phyloP scores from a whole-genome alignment of 2,113 vertebrate genomes.

The Phycodurus eques region DNA sequence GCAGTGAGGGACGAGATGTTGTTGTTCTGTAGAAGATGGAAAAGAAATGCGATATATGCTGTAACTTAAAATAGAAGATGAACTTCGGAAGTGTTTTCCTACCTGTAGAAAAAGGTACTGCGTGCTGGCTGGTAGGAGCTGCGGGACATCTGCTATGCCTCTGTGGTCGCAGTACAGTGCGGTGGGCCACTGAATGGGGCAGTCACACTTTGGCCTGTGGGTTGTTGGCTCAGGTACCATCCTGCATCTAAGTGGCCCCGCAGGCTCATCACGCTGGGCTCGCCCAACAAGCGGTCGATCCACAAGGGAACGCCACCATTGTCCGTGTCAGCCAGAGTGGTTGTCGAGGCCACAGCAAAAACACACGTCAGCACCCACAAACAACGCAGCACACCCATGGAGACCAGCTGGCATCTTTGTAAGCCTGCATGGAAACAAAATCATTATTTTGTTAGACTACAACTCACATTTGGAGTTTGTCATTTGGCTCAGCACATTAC shows the following conservation, averaged over 20 bases:
- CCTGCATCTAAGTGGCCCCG: constrained; percentile 58
- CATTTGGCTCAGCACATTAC: background rate
- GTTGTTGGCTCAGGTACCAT: constrained; percentile 67
- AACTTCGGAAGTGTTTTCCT: background rate
- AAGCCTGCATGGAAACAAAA: background rate
- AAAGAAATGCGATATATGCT: background rate
- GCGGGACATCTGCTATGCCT: constrained; percentile 47
- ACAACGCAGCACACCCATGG: constrained; percentile 36
- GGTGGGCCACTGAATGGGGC: constrained; percentile 76
- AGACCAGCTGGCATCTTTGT: background rate
- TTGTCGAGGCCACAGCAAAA: constrained; percentile 22
- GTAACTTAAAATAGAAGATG: background rate
- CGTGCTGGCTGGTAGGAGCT: constrained; percentile 51
- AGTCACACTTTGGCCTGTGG: constrained; percentile 62
- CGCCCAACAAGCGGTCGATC: constrained; percentile 70
- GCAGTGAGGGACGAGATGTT: constrained; percentile 58
- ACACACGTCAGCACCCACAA: constrained; percentile 39
- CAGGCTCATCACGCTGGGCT: constrained; percentile 75
- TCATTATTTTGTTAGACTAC: background rate
- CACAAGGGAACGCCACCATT: constrained; percentile 74
- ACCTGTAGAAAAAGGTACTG: constrained; percentile 76
- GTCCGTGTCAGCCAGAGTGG: constrained; percentile 48
- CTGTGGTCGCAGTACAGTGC: constrained; percentile 73
- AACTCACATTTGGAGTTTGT: background rate
- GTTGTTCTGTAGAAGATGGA: constrained; percentile 59